A percentile compares a stretch with the other conserved stretches of the same genome.
phyloP scores from a whole-genome alignment of 1,140 invertebrate species.

The Whitmania pigra region DNA sequence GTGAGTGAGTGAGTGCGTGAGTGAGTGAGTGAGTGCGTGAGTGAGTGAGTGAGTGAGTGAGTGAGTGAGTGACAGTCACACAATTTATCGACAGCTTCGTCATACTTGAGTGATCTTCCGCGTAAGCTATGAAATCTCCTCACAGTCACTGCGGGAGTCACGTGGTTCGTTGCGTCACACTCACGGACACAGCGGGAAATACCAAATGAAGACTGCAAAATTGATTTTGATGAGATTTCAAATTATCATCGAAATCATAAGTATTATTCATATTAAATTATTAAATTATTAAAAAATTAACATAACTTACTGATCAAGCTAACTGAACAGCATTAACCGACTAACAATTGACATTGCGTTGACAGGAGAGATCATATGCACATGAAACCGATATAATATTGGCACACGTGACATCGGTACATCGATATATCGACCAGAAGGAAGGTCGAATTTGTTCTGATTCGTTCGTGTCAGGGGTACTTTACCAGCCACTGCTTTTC shows the following conservation, averaged over 20 bases:
- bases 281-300: background rate
- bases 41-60: slow-evolving; percentile 15
- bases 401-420: no score
- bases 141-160: background rate
- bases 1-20: no score
- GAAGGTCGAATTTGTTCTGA: no score
- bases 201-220: background rate
- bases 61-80: slow-evolving; percentile 13
- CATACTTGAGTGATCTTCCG: background rate
- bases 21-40: slow-evolving; percentile 13
- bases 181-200: no score
- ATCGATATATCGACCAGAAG: no score
- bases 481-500: no score
- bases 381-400: no score
- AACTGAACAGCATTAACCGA: no score
- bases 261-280: background rate
- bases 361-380: no score
- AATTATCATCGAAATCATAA: background rate
- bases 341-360: no score
- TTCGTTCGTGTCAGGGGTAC: no score
- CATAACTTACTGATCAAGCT: background rate
- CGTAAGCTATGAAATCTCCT: background rate
- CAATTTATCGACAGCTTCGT: background rate
- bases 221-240: background rate
- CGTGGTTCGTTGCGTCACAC: no score